Evolutionary conservation across 1,140 invertebrate species (phyloP).

Genomic region (Pectinophora gossypiella): DNA sequence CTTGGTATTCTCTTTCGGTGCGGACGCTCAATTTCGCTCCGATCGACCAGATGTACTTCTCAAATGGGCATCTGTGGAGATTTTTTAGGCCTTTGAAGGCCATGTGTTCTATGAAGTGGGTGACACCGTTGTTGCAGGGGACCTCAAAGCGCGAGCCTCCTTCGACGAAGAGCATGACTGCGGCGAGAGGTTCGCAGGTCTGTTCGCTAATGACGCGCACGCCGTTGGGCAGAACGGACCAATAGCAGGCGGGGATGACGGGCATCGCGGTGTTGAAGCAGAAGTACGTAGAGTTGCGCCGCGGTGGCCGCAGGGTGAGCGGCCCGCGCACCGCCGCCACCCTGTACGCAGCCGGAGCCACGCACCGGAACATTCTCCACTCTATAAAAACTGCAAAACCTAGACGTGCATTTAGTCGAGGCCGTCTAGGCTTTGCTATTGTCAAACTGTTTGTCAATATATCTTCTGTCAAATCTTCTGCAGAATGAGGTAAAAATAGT

Average conservation of each 20-base stretch:
- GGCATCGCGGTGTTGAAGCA: neutral
- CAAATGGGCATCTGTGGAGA: slow-evolving; percentile 74
- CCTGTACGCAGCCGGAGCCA: neutral
- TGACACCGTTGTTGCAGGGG: slow-evolving; percentile 82
- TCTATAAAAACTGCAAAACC: too few relatives aligned
- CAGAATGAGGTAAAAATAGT: too few relatives aligned
- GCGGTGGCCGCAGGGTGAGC: neutral
- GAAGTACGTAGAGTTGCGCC: neutral
- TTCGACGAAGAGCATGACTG: slow-evolving; percentile 85
- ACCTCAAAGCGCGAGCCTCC: slow-evolving; percentile 85
- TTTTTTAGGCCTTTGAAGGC: slow-evolving; percentile 85
- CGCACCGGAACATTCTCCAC: neutral
- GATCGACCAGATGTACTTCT: neutral
- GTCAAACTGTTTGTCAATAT: too few relatives aligned
- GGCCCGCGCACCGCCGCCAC: neutral
- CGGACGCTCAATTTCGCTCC: slow-evolving; percentile 85
- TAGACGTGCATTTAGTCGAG: too few relatives aligned
- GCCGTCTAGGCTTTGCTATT: too few relatives aligned
- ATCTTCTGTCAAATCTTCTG: too few relatives aligned
- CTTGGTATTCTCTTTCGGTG: slow-evolving; percentile 86
- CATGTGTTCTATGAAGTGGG: slow-evolving; percentile 89
- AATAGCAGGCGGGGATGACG: neutral
- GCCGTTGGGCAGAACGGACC: slow-evolving; percentile 30
- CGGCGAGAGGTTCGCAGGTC: slow-evolving; percentile 54
- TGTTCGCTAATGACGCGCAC: slow-evolving; percentile 39